Base-by-base conservation (phyloP, 1,140 invertebrate genomes). In the Rhynchophorus ferrugineus region DNA sequence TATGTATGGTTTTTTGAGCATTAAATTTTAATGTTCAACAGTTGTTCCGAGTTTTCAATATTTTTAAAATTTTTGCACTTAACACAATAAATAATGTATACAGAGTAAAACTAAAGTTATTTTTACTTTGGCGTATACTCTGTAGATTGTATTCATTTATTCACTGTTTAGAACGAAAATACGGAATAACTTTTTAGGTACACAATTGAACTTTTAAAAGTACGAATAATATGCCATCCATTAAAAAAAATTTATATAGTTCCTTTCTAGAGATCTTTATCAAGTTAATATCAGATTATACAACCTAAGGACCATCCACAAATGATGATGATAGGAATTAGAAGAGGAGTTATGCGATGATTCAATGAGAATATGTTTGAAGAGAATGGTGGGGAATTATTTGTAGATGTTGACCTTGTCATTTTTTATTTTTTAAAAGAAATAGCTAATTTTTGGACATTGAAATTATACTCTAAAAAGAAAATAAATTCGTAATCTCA, bases 221-320 rank as follows among this genome's bases (percentile, higher is more conserved):
- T 61, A 59, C 60, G 60, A 61, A 61, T 14, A 44, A 56, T 51
- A 56, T 61, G 60, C 60, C 60, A 61, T 61, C 60, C 60, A 61
- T 36, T 20, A 51, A 16, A 29, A 34, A 35, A 43, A 44, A 44
- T 47, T 54, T 51, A 48, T 46, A 36, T 53, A 18, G 24, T 52
- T 52, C 44, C 34, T 41, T 44, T 29, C 11, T 29, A 29, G 11
- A 29, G 24, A 29, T 29, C 11, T 29, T 29, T 29, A 11, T 29
- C 24, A 29, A 29, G 24, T 29, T 29, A 6, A 11, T 11, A 6
- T 29, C 24, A 29, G 24, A 29, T 29, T 29, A n/a, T n/a, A n/a
- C n/a, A n/a, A n/a, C n/a, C n/a, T n/a, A n/a, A n/a, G n/a, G n/a
- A n/a, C n/a, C n/a, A n/a, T n/a, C n/a, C n/a, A n/a, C n/a, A n/a